Percentiles rank a stretch among this genome's conserved stretches.
phyloP scores from a whole-genome alignment of 2,888 invertebrate species.

The Caenorhabditis afra region DNA sequence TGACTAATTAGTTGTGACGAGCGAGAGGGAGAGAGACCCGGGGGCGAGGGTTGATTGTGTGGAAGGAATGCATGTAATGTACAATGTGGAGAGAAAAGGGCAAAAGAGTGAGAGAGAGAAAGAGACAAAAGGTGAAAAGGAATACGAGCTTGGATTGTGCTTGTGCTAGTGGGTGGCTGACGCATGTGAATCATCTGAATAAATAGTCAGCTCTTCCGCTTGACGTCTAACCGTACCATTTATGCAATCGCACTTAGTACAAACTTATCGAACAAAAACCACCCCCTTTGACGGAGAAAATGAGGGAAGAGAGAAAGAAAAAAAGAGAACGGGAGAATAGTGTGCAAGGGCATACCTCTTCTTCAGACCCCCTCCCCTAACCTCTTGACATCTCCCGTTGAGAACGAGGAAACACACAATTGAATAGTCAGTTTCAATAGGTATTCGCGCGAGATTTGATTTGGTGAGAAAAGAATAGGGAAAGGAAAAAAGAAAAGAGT shows the following conservation, averaged over 20 bases:
- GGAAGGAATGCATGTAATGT: slow-evolving; percentile 4
- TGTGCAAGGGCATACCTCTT: slow-evolving; percentile 36
- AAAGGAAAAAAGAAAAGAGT: too few species aligned
- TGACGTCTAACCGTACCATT: slow-evolving; percentile 17
- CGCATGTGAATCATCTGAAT: slow-evolving; percentile 56
- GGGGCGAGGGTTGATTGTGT: neutral
- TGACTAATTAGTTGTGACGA: slow-evolving; percentile 46
- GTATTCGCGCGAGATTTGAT: slow-evolving; percentile 24
- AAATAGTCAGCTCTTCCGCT: slow-evolving; percentile 23
- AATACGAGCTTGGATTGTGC: slow-evolving; percentile 42
- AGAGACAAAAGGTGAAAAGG: slow-evolving; percentile 31
- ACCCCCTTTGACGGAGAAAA: too few species aligned
- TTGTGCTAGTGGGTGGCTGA: neutral
- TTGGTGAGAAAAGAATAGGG: too few species aligned
- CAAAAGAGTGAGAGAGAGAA: slow-evolving; percentile 18
- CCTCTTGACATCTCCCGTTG: slow-evolving; percentile 51
- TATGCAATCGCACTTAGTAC: too few species aligned
- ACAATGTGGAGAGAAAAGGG: slow-evolving; percentile 7
- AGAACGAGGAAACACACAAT: slow-evolving; percentile 14
- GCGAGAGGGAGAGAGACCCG: neutral
- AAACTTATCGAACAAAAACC: too few species aligned
- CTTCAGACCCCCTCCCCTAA: slow-evolving; percentile 10
- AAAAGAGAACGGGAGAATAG: slow-evolving; percentile 7
- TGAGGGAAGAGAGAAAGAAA: slow-evolving; percentile 1
- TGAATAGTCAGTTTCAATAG: slow-evolving; percentile 52